Percentiles rank a stretch among this genome's conserved stretches.
Conservation (phyloP, 2,888 invertebrate genomes). For the Epistrophe eligans region DNA sequence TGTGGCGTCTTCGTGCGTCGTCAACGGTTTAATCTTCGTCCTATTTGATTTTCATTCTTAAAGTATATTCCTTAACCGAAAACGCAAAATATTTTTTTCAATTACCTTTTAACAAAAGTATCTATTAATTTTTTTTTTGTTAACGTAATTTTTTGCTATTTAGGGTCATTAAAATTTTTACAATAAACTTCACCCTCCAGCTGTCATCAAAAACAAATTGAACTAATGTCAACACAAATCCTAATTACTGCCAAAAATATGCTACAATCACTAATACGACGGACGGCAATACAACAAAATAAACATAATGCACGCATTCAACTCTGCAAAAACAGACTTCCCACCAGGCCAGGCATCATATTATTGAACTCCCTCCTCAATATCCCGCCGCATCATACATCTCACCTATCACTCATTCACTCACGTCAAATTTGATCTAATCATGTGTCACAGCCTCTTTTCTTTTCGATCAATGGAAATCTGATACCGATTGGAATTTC, state of each 20-base stretch:
- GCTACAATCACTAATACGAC: conserved; percentile 11
- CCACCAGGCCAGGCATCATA: conserved; percentile 13
- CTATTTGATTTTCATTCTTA: no score
- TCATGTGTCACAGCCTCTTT: conserved; percentile 73
- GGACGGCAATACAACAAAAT: not conserved
- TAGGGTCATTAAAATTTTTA: conserved; percentile 11
- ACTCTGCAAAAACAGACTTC: conserved; percentile 40
- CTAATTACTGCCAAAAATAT: conserved; percentile 60
- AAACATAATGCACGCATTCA: not conserved
- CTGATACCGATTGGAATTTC: conserved; percentile 68
- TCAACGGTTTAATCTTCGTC: no score
- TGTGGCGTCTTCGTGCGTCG: no score
- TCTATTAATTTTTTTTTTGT: not conserved
- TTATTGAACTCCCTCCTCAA: not conserved
- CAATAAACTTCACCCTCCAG: conserved; percentile 1
- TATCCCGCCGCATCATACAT: conserved; percentile 29
- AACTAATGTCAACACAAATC: conserved; percentile 62
- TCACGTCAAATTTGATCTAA: conserved; percentile 75
- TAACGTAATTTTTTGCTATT: not conserved
- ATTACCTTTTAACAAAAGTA: no score
- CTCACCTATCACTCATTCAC: conserved; percentile 66
- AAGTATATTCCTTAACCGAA: no score
- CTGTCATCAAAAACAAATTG: conserved; percentile 56
- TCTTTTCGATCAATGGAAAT: conserved; percentile 50
- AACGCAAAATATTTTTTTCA: no score